Evolutionary conservation across 2,113 vertebrate genomes (phyloP).

Genomic region (Daubentonia madagascariensis): DNA sequence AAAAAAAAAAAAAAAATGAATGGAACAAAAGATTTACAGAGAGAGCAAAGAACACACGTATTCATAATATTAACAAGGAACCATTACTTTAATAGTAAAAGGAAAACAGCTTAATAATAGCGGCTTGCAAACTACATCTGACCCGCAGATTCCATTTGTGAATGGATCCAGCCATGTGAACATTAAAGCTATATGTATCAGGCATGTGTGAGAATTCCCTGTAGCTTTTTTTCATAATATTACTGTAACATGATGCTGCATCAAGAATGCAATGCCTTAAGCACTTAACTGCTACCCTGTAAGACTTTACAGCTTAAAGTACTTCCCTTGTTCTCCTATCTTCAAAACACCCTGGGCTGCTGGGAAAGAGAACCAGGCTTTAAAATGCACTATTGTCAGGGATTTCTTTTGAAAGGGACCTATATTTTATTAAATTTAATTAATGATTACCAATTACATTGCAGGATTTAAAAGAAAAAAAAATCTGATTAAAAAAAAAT

Average conservation of each 20-base stretch:
- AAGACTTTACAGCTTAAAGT: conserved; percentile 47
- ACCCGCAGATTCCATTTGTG: conserved; percentile 70
- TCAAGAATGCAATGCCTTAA: conserved; percentile 76
- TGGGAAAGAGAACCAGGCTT: conserved; percentile 55
- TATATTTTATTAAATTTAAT: conserved; percentile 50
- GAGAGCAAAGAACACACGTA: conserved; percentile 50
- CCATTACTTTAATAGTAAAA: conserved; percentile 73
- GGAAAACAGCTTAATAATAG: conserved; percentile 74
- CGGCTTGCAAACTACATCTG: conserved; percentile 65
- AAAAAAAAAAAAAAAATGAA: conserved; percentile 26
- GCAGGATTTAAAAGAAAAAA: neutral
- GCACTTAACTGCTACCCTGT: conserved; percentile 54
- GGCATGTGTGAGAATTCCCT: conserved; percentile 74
- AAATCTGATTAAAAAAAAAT: neutral
- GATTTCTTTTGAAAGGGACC: conserved; percentile 33
- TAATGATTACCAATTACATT: neutral
- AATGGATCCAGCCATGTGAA: conserved; percentile 65
- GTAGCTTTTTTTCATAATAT: conserved; percentile 74
- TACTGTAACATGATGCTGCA: conserved; percentile 77
- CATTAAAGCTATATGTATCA: conserved; percentile 75
- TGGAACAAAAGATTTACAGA: conserved; percentile 62
- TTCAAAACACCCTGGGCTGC: conserved; percentile 24
- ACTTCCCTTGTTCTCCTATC: conserved; percentile 49
- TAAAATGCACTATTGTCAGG: neutral
- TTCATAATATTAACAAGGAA: conserved; percentile 67